These are phyloP conservation scores for Colius striatus DNA, from an alignment of 2,113 vertebrate species.

Conservation along the genomic window DNA sequence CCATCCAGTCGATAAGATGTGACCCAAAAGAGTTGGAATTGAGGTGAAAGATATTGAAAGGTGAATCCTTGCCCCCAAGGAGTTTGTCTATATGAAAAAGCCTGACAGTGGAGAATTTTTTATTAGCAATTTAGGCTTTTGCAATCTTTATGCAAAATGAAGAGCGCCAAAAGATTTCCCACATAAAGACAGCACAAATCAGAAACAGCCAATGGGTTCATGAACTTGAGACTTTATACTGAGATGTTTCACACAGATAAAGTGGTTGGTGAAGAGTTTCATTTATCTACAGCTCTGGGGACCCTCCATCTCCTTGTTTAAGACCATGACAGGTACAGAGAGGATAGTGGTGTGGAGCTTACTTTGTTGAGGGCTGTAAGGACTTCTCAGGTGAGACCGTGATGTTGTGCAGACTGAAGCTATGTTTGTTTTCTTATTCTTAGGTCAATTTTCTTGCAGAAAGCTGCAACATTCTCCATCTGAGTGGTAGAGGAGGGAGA, in stretches of 20 bases:
- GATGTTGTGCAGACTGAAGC: neutral
- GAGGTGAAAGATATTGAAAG: neutral
- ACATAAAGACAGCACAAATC: neutral
- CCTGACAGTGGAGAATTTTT: neutral
- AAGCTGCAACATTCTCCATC: neutral
- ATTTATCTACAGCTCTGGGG: neutral
- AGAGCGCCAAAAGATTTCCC: neutral
- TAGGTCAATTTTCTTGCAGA: neutral
- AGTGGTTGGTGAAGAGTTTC: neutral
- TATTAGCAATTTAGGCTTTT: neutral
- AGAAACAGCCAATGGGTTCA: neutral
- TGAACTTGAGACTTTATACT: neutral
- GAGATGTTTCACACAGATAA: neutral
- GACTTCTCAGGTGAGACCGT: neutral
- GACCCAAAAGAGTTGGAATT: neutral
- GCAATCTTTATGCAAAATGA: neutral
- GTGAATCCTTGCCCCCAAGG: neutral
- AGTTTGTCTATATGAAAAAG: neutral
- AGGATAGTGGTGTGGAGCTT: neutral
- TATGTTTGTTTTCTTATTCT: neutral
- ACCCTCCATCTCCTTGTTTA: neutral
- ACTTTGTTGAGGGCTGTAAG: neutral
- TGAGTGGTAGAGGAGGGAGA: neutral
- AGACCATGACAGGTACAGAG: fast-evolving
- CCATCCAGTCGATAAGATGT: neutral